Evolutionary conservation across 2,888 invertebrate genomes (phyloP), one percentile per base, ranked within the genome.

Genomic region (Toxonevra muliebris): DNA sequence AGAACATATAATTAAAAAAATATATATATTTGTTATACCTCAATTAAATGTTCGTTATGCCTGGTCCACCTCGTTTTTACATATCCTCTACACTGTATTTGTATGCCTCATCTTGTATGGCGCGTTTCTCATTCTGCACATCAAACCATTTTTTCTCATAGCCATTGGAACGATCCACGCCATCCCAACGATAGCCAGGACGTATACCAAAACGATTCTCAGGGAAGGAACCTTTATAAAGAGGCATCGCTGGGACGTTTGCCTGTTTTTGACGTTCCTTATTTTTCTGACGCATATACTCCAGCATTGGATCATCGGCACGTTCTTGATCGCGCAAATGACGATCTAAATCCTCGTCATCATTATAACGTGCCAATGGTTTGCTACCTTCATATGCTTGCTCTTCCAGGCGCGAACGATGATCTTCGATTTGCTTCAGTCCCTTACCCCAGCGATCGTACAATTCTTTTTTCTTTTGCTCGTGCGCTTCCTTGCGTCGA

Each of bases 111-210:
- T 95, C 93, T 74, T 92, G 90, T 0, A 88, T 84, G 0, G 97
- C 96, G 74, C 89, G 90, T 74, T 88, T 89, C 20, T 91, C 89
- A 82, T 91, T 95, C 74, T 90, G 89, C 12, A 89, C 88, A n/a
- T 91, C 90, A 80, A 97, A 95, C 88, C 92, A 93, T 78, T 93
- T 92, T 77, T 91, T 92, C 84, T 99, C 99, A 82, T 96, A 99
- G 0, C 98, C 98, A 85, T 93, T 98, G 7, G 97, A 97, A 20
- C 99, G 88, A 85, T 99, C 96, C 0, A 99, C 98, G 0, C 99
- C 99, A 82, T 99, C 99, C 99, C 99, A 99, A 13, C 97, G 88
- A 85, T 96, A 93, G 0, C 99, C 99, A 0, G 99, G 99, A 10
- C 89, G 87, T 64, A 99, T 94, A 69, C 91, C 91, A 86, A 92